Evolutionary conservation across 2,113 vertebrate species (phyloP).

Genomic region (Taurulus bubalis): DNA sequence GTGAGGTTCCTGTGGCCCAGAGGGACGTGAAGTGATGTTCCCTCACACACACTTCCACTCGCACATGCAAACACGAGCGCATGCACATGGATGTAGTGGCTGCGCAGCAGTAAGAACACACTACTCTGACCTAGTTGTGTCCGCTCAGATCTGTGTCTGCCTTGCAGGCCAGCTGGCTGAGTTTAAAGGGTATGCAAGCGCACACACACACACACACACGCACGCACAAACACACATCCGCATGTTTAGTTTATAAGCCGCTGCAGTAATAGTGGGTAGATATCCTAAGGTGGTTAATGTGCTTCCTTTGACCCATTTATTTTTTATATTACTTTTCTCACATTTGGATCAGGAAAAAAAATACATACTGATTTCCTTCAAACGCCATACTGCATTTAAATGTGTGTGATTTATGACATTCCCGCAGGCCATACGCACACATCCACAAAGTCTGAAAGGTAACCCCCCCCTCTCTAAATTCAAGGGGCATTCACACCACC

Average conservation of each 20-base stretch:
- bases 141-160: constrained; percentile 70
- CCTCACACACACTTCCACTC: constrained; percentile 20
- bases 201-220: neutral
- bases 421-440: constrained; percentile 3
- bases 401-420: constrained; percentile 17
- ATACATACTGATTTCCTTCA: neutral
- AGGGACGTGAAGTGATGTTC: constrained; percentile 29
- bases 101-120: constrained; percentile 52
- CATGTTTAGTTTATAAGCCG: constrained; percentile 14
- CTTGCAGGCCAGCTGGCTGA: constrained; percentile 64
- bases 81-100: constrained; percentile 35
- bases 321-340: neutral
- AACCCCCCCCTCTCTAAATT: neutral
- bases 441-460: constrained; percentile 20
- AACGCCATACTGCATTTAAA: neutral
- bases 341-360: neutral
- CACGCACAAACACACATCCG: neutral
- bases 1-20: constrained; percentile 40
- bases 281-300: constrained; percentile 5
- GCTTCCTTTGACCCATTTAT: neutral
- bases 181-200: constrained; percentile 24
- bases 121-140: constrained; percentile 74
- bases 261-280: constrained; percentile 4
- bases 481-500: constrained; percentile 49
- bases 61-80: constrained; percentile 51